Conservation (phyloP, 2,888 invertebrate species). For the Erpobdella octoculata region DNA sequence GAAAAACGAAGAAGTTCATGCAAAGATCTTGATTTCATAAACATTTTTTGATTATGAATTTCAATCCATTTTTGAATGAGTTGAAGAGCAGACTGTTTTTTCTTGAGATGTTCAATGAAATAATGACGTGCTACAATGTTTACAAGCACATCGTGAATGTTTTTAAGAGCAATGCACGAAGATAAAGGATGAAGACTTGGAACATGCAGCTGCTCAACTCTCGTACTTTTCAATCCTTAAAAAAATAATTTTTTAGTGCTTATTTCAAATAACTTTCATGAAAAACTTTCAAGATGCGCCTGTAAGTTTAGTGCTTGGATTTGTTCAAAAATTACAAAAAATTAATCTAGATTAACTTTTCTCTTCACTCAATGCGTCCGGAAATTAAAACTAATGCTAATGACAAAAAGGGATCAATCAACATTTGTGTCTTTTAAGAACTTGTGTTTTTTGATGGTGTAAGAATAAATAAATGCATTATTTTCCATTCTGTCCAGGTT, state of each 20-base stretch:
- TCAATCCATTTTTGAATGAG: conserved; percentile 16
- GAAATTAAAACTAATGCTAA: too few relatives aligned
- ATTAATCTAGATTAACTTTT: too few relatives aligned
- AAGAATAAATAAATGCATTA: too few relatives aligned
- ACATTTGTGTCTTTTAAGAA: too few relatives aligned
- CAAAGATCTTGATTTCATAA: not conserved
- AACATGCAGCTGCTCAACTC: not conserved
- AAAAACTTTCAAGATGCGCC: not conserved
- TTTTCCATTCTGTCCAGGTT: too few relatives aligned
- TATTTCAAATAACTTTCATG: not conserved
- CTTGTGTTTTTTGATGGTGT: too few relatives aligned
- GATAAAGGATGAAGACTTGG: conserved; percentile 1
- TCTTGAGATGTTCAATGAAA: conserved; percentile 5
- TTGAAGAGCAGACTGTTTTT: not conserved
- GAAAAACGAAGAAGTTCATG: not conserved
- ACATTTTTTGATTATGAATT: not conserved
- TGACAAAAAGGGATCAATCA: too few relatives aligned
- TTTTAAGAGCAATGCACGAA: not conserved
- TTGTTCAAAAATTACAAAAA: not conserved
- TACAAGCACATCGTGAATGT: conserved; percentile 6
- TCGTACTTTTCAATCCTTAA: not conserved
- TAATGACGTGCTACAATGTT: conserved; percentile 15
- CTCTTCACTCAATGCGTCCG: too few relatives aligned
- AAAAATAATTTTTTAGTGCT: not conserved
- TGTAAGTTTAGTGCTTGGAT: not conserved